Evolutionary conservation across 2,113 vertebrate genomes (phyloP), one percentile per base, ranked within the genome.

Genomic region (Aspiorhynchus laticeps): DNA sequence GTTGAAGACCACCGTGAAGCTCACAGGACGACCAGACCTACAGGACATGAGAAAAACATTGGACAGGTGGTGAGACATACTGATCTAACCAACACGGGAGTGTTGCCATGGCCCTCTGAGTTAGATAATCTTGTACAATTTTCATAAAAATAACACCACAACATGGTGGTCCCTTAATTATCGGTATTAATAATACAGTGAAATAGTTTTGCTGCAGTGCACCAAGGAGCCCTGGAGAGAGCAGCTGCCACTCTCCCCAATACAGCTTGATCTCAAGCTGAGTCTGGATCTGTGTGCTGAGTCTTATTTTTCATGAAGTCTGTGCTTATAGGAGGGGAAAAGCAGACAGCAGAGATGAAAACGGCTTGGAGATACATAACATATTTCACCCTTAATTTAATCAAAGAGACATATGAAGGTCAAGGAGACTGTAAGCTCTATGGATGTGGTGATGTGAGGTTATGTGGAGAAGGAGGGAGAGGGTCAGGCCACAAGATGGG

Each of bases 1-100:
- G 95, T 99, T 97, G 94, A 99, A 98, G 88, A 99, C 97, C 88
- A 98, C 97, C 96, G 98, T 98, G 93, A 99, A 97, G 1, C 97
- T 98, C 91, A 98, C 96, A 56, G 98, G 97, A 26, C 97, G 97
- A 3, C 97, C 98, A 0, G 97, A 98, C 92, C 98, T 99, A 80
- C 48, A 78, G 26, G 1, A 3, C 83, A 53, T 71, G 31, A 91
- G 33, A 88, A 75, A 87, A 53, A 90, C 5, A 88, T 17, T n/a
- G 28, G 14, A 86, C 43, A 91, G 43, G 53, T 8, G 53, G 43
- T 73, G 65, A 83, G 56, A 43, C 26, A 28, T 17, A 33, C 7
- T 71, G 15, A 83, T n/a, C 11, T n/a, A 80, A 10, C 2, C 59
- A 53, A 51, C 43, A 33, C 9, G 28, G 26, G n/a, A 14, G 14